Percentiles rank a stretch among this genome's conserved stretches.
These are phyloP conservation scores for Oreochromis aureus DNA, from an alignment of 2,113 vertebrate species.

Conservation along the genomic window DNA sequence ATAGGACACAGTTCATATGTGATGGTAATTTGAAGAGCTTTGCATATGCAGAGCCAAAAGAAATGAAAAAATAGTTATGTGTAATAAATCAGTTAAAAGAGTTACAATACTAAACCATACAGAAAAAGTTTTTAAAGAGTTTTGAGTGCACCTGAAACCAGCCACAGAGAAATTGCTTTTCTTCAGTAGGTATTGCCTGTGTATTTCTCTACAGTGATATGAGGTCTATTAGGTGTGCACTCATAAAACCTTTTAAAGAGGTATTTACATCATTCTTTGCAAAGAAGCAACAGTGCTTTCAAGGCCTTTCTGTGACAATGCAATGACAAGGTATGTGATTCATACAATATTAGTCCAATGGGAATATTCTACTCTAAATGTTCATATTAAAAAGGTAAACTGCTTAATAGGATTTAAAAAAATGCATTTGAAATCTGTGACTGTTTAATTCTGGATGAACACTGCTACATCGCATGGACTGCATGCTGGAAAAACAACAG, in stretches of 20 bases:
- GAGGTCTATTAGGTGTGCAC: neutral
- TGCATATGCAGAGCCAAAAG: neutral
- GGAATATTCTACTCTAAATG: neutral
- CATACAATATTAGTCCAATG: neutral
- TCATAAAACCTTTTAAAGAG: neutral
- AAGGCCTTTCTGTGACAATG: neutral
- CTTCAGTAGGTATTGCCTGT: neutral
- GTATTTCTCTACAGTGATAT: neutral
- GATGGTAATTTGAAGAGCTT: neutral
- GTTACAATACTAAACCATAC: neutral
- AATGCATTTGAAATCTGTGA: neutral
- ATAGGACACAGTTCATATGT: neutral
- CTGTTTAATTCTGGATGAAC: neutral
- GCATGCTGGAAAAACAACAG: neutral
- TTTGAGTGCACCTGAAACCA: neutral
- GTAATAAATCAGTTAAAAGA: neutral
- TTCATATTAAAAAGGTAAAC: neutral
- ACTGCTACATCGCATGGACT: neutral
- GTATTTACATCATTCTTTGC: neutral
- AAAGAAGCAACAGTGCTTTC: neutral
- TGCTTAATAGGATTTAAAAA: neutral
- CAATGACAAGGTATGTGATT: neutral
- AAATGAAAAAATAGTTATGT: neutral
- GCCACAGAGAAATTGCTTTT: neutral
- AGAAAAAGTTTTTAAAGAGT: neutral